These are phyloP conservation scores for Apteryx owenii DNA, from an alignment of 2,113 vertebrate species.

Conservation along the genomic window DNA sequence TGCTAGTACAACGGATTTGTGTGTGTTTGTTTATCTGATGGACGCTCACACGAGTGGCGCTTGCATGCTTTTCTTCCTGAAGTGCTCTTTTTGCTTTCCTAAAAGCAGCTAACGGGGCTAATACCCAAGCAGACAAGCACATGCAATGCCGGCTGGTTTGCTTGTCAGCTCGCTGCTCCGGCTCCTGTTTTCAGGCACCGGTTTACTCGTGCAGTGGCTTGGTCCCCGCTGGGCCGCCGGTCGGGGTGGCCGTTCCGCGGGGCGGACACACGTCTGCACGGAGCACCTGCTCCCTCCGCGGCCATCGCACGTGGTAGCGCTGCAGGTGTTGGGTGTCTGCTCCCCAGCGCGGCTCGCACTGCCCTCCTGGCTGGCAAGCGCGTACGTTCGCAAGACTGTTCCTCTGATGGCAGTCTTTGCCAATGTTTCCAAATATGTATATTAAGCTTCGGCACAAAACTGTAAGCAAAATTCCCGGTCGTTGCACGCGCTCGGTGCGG, in stretches of 20 bases:
- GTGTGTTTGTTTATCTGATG: background rate
- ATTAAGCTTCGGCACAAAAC: background rate
- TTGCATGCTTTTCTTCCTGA: background rate
- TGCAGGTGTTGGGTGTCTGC: too few relatives aligned
- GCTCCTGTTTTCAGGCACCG: background rate
- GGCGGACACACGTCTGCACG: background rate
- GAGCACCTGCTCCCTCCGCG: accelerated
- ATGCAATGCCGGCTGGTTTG: background rate
- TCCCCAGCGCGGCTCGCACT: accelerated
- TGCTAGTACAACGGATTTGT: background rate
- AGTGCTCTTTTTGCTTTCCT: background rate
- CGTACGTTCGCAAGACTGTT: background rate
- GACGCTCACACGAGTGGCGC: background rate
- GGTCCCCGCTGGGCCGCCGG: background rate
- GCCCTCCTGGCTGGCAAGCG: accelerated
- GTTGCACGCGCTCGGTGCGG: background rate
- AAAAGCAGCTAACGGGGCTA: background rate
- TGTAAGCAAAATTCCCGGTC: background rate
- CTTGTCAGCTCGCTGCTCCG: background rate
- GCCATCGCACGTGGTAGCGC: background rate
- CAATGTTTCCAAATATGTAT: background rate
- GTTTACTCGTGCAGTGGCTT: background rate
- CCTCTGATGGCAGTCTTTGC: background rate
- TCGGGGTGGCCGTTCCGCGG: background rate
- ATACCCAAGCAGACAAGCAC: background rate